These are phyloP conservation scores for Tiliacea aurago DNA, from an alignment of 2,888 invertebrate genomes.

Conservation along the genomic window DNA sequence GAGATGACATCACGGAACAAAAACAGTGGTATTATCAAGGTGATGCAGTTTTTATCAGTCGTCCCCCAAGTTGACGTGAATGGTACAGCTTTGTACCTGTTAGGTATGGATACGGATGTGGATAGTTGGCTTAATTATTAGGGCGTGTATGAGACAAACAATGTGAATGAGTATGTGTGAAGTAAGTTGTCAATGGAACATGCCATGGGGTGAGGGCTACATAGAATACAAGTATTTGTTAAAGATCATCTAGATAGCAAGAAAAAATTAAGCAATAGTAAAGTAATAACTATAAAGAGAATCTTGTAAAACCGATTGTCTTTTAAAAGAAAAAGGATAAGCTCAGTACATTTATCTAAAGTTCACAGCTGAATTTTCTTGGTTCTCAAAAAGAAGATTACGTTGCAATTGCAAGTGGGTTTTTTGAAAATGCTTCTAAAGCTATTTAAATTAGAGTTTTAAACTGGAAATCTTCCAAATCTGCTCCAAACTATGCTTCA, in stretches of 20 bases:
- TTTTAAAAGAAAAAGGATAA: neutral
- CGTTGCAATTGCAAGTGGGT: neutral
- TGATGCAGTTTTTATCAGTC: slow-evolving; percentile 57
- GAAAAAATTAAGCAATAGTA: neutral
- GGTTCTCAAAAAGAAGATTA: neutral
- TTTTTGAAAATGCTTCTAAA: neutral
- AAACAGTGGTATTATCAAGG: slow-evolving; percentile 50
- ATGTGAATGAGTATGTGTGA: neutral
- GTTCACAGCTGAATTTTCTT: too few species aligned
- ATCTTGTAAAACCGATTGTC: neutral
- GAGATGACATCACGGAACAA: slow-evolving; percentile 52
- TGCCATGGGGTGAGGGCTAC: neutral
- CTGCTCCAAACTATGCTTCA: neutral
- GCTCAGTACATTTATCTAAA: neutral
- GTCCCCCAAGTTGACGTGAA: slow-evolving; percentile 1
- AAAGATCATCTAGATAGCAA: neutral
- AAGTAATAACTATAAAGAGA: neutral
- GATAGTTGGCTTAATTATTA: neutral
- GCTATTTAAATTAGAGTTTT: neutral
- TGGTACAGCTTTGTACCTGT: slow-evolving; percentile 20
- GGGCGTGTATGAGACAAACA: slow-evolving; percentile 8
- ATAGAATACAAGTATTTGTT: neutral
- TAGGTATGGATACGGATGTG: slow-evolving; percentile 23
- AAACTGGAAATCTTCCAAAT: neutral
- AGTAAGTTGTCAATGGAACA: neutral